These are phyloP conservation scores for Eilema depressum DNA, from an alignment of 2,888 invertebrate species.

Conservation along the genomic window DNA sequence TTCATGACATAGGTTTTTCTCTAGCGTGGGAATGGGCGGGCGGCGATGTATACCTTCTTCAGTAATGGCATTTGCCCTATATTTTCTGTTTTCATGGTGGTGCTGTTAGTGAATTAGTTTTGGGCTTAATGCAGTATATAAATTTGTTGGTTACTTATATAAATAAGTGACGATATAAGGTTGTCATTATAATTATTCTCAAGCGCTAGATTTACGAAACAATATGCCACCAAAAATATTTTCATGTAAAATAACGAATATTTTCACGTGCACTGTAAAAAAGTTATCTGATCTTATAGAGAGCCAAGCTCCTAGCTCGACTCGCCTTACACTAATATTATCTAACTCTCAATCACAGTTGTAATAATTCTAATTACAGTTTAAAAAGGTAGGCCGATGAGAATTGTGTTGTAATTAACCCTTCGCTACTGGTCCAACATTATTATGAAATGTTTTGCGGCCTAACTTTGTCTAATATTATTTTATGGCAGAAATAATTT, in stretches of 20 bases:
- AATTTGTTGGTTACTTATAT: neutral
- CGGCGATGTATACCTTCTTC: slow-evolving; percentile 48
- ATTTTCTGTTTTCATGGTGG: slow-evolving; percentile 6
- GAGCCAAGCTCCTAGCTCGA: too few relatives aligned
- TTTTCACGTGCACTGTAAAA: too few relatives aligned
- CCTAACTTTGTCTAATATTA: slow-evolving; percentile 15
- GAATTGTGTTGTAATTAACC: neutral
- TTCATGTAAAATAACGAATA: too few relatives aligned
- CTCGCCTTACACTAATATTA: too few relatives aligned
- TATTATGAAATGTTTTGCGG: slow-evolving; percentile 12
- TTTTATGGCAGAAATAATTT: slow-evolving; percentile 29
- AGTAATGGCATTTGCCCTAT: slow-evolving; percentile 21
- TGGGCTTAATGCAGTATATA: neutral
- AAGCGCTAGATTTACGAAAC: neutral
- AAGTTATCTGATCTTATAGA: too few relatives aligned
- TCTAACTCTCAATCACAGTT: neutral
- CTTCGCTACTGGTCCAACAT: neutral
- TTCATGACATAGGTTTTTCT: slow-evolving; percentile 67
- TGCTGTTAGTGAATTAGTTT: slow-evolving; percentile 8
- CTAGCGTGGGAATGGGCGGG: slow-evolving; percentile 37
- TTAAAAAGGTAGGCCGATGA: neutral
- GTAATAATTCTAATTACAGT: neutral
- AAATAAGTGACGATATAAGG: neutral
- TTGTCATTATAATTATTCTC: neutral
- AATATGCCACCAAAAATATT: too few relatives aligned